These are phyloP conservation scores for Dilophus febrilis DNA, from an alignment of 2,888 invertebrate genomes.

Conservation along the genomic window DNA sequence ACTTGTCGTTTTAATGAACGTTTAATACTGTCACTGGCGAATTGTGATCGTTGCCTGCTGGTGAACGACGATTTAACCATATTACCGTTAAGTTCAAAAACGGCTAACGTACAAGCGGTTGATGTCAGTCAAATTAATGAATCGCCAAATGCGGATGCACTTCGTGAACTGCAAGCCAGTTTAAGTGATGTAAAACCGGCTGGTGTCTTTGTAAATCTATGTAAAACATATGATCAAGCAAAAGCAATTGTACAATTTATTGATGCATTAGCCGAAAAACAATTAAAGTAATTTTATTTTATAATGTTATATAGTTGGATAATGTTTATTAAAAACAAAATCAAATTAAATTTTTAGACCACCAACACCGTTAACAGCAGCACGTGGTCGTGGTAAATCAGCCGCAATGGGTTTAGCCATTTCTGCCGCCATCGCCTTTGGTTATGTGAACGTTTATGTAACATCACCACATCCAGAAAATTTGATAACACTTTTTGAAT, in stretches of 20 bases:
- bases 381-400: conserved; percentile 94
- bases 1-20: conserved; percentile 93
- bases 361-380: conserved; percentile 89
- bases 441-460: conserved; percentile 79
- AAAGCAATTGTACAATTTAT: conserved; percentile 84
- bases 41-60: conserved; percentile 77
- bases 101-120: conserved; percentile 44
- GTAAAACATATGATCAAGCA: conserved; percentile 87
- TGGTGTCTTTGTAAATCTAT: conserved; percentile 70
- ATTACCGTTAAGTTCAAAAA: conserved; percentile 80
- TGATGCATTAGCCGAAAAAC: conserved; percentile 87
- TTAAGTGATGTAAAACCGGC: conserved; percentile 84
- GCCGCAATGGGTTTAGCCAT: conserved; percentile 90
- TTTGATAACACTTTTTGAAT: conserved; percentile 91
- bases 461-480: conserved; percentile 98
- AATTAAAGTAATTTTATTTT: conserved; percentile 36
- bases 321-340: conserved; percentile 2
- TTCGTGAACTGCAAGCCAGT: conserved; percentile 62
- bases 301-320: too few species aligned
- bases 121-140: background rate
- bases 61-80: conserved; percentile 86
- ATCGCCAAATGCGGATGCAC: conserved; percentile 34
- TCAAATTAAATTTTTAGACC: conserved; percentile 41
- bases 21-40: conserved; percentile 76
- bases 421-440: conserved; percentile 66